A percentile compares a stretch with the other conserved stretches of the same genome.
phyloP scores from a whole-genome alignment of 2,888 invertebrate species.

The Sacculina carcini region DNA sequence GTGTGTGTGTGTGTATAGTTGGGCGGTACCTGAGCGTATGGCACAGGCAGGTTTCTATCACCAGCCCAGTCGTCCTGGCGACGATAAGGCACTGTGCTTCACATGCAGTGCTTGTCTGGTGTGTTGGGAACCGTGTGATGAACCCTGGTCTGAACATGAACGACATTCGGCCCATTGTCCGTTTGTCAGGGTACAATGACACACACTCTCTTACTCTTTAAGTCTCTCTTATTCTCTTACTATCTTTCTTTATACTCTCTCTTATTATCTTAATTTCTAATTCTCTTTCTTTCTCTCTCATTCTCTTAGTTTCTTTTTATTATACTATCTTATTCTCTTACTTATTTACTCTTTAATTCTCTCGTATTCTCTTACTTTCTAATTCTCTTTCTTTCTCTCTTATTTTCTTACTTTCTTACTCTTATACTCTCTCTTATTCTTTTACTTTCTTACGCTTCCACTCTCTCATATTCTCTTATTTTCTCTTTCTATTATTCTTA shows the following conservation, averaged over 20 bases:
- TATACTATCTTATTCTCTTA: neutral
- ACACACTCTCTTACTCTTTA: neutral
- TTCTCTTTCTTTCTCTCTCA: neutral
- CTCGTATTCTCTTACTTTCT: neutral
- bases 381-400: neutral
- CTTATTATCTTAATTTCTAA: neutral
- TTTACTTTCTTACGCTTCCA: neutral
- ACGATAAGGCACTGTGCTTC: conserved; percentile 87
- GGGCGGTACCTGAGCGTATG: conserved; percentile 87
- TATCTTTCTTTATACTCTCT: neutral
- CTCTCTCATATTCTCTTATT: neutral
- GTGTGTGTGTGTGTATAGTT: conserved; percentile 28
- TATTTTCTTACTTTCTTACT: neutral
- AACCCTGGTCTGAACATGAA: conserved; percentile 92
- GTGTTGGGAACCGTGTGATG: conserved; percentile 88
- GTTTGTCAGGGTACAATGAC: conserved; percentile 36
- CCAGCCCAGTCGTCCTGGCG: conserved; percentile 63
- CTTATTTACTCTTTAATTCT: neutral
- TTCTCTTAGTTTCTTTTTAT: neutral
- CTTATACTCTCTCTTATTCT: neutral
- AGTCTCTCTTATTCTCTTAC: neutral
- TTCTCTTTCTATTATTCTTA: neutral
- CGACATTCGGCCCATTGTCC: conserved; percentile 78
- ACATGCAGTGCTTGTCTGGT: conserved; percentile 81
- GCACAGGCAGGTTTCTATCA: conserved; percentile 92